Percentiles rank a stretch among this genome's conserved stretches.
Evolutionary conservation across 2,888 invertebrate genomes (phyloP).

Genomic region (Dermolepida albohirtum): DNA sequence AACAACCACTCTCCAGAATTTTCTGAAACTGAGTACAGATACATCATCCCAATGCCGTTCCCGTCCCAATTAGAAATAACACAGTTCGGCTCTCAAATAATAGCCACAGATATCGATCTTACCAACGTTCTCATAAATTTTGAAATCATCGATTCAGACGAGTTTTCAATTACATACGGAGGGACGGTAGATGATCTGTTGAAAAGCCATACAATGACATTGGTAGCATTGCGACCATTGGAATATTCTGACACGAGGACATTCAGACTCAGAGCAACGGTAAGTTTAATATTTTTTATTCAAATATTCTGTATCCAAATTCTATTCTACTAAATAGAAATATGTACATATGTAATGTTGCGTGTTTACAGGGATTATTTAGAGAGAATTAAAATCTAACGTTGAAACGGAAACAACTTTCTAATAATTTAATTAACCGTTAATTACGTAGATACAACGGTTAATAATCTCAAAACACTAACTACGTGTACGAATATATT

Average conservation of each 20-base stretch:
- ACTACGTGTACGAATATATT: no score
- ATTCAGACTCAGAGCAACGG: constrained; percentile 54
- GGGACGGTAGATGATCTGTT: constrained; percentile 13
- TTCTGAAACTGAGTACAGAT: constrained; percentile 59
- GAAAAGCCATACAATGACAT: constrained; percentile 49
- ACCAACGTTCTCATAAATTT: constrained; percentile 62
- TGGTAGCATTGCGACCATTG: constrained; percentile 49
- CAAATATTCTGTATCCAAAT: no score
- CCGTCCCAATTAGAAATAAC: constrained; percentile 59
- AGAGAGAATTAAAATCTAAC: no score
- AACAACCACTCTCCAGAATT: constrained; percentile 68
- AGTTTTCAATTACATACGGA: constrained; percentile 43
- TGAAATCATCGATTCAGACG: constrained; percentile 48
- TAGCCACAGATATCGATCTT: constrained; percentile 68
- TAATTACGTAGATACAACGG: no score
- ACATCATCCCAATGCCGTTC: constrained; percentile 66
- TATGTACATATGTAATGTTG: no score
- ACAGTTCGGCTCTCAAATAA: constrained; percentile 62
- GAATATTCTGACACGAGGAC: constrained; percentile 43
- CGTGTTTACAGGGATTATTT: no score
- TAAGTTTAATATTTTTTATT: constrained; percentile 47
- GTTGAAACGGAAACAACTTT: no score
- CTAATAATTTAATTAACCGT: no score
- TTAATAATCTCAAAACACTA: no score
- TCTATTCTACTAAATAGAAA: no score